Evolutionary conservation across 2,888 invertebrate species (phyloP).

Genomic region (Apamea anceps): DNA sequence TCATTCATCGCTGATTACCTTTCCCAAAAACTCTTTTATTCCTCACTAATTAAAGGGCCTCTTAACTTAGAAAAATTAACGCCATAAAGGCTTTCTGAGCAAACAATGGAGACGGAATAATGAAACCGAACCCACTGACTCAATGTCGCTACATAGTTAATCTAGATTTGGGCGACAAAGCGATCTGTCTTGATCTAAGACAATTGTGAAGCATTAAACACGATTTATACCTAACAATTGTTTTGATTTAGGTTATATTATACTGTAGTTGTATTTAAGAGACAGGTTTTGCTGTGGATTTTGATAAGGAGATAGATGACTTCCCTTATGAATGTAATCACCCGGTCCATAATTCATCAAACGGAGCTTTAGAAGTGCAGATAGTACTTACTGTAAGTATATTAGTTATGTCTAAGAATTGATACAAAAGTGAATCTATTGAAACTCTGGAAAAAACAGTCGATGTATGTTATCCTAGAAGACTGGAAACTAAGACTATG

Average conservation of each 20-base stretch:
- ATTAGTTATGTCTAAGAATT: neutral
- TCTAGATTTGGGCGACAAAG: conserved; percentile 70
- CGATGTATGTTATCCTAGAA: no score
- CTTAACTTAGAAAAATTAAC: conserved; percentile 53
- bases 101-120: conserved; percentile 65
- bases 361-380: no score
- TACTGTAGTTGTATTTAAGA: neutral
- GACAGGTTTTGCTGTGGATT: conserved; percentile 8
- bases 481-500: neutral
- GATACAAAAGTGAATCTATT: neutral
- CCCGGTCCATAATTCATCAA: neutral
- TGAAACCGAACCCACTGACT: conserved; percentile 59
- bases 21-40: conserved; percentile 5
- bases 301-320: neutral
- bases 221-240: conserved; percentile 65
- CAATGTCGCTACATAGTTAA: conserved; percentile 64
- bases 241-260: conserved; percentile 52
- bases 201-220: conserved; percentile 67
- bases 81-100: conserved; percentile 49
- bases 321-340: neutral
- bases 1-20: neutral
- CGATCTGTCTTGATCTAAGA: conserved; percentile 68
- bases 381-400: neutral
- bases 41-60: conserved; percentile 36
- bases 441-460: neutral